Evolutionary conservation across 2,888 invertebrate genomes (phyloP).

Genomic region (Sabatieria punctata): DNA sequence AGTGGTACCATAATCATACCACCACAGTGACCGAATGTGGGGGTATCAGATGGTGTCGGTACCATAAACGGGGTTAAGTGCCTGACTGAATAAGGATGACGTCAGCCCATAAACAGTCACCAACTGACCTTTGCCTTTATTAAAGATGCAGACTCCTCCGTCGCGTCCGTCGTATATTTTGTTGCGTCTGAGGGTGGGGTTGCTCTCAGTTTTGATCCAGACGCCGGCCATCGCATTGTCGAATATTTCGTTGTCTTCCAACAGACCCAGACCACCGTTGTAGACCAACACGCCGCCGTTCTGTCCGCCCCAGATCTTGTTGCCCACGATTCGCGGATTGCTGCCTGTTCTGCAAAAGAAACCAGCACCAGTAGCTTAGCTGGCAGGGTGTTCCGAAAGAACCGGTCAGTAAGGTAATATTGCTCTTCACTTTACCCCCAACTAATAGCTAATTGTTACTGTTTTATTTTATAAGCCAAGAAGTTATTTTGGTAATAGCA

Average conservation of each 20-base stretch:
- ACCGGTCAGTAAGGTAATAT: no score
- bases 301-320: constrained; percentile 99
- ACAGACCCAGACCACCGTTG: constrained; percentile 12
- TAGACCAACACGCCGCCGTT: constrained; percentile 39
- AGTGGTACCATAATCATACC: no score
- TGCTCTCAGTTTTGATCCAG: constrained; percentile 89
- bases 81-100: no score
- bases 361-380: no score
- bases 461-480: no score
- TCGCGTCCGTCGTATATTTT: constrained; percentile 74
- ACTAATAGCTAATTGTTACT: no score
- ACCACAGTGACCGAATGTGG: no score
- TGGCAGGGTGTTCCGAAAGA: no score
- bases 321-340: constrained; percentile 87
- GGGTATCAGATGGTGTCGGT: no score
- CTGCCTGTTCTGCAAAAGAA: constrained; percentile 61
- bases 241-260: constrained; percentile 89
- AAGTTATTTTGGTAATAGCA: no score
- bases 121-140: constrained; percentile 72
- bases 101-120: constrained; percentile 3
- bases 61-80: no score
- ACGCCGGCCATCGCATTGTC: constrained; percentile 97
- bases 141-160: constrained; percentile 63
- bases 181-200: constrained; percentile 82
- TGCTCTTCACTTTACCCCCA: no score